Conservation (phyloP, 2,113 vertebrate species). For the Nipponia nippon region DNA sequence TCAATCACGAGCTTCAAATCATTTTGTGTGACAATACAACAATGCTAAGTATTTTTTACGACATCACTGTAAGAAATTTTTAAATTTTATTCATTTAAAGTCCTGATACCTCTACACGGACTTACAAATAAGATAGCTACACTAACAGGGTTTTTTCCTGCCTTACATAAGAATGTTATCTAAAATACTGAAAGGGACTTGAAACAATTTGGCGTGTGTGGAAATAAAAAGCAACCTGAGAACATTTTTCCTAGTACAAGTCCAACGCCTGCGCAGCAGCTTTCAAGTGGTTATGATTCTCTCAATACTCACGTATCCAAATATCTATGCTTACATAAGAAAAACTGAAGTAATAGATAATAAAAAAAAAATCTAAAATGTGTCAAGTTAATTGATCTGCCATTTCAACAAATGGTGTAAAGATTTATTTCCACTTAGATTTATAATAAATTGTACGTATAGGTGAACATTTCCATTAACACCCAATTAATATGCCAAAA, state of each 20-base stretch:
- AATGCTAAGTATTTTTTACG: not conserved
- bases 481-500: not conserved
- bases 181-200: not conserved
- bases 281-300: not conserved
- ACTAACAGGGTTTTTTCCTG: not conserved
- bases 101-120: not conserved
- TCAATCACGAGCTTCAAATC: not conserved
- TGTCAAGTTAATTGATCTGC: not conserved
- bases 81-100: not conserved
- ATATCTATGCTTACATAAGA: not conserved
- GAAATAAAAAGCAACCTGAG: not conserved
- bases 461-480: not conserved
- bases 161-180: not conserved
- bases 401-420: not conserved
- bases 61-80: not conserved
- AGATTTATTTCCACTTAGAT: not conserved
- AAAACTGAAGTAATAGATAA: not conserved
- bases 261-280: not conserved
- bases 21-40: not conserved
- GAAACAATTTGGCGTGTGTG: not conserved
- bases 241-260: not conserved
- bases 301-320: not conserved
- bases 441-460: not conserved
- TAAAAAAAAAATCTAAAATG: not conserved
- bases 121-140: not conserved